Conservation (phyloP, 1,140 invertebrate species). For the Drosophila erecta region DNA sequence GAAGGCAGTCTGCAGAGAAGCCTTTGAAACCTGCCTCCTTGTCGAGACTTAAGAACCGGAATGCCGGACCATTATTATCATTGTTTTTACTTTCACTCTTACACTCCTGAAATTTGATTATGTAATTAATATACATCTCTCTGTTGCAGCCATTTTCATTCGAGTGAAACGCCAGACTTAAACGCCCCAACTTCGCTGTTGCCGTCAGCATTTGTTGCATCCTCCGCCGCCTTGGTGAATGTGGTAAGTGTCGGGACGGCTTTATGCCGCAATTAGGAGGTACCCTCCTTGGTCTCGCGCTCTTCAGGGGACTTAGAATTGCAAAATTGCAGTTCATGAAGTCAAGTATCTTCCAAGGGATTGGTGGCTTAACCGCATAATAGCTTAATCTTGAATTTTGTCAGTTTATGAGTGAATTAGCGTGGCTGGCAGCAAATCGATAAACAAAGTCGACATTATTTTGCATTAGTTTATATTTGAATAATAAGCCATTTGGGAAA, state of each 20-base stretch:
- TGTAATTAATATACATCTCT: constrained; percentile 18
- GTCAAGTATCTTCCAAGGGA: background rate
- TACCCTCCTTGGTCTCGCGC: background rate
- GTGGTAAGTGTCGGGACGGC: constrained; percentile 35
- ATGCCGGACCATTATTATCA: too few species aligned
- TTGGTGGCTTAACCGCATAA: too few species aligned
- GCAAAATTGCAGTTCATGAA: too few species aligned
- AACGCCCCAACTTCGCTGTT: constrained; percentile 10
- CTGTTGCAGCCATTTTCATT: constrained; percentile 56
- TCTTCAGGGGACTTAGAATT: background rate
- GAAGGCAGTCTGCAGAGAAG: too few species aligned
- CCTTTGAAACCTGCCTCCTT: too few species aligned
- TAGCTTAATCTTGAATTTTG: background rate
- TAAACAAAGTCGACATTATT: too few species aligned
- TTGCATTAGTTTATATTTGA: too few species aligned
- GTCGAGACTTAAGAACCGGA: too few species aligned
- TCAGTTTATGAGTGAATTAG: constrained; percentile 10
- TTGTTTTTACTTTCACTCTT: background rate
- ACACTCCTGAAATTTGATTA: background rate
- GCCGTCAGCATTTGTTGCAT: constrained; percentile 28
- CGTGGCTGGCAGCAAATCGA: too few species aligned
- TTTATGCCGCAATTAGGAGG: constrained; percentile 1
- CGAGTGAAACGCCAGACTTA: constrained; percentile 30
- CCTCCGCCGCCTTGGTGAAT: constrained; percentile 53
- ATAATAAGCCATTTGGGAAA: too few species aligned